These are phyloP conservation scores for Mythimna pallens DNA, from an alignment of 2,888 invertebrate species.

Conservation along the genomic window DNA sequence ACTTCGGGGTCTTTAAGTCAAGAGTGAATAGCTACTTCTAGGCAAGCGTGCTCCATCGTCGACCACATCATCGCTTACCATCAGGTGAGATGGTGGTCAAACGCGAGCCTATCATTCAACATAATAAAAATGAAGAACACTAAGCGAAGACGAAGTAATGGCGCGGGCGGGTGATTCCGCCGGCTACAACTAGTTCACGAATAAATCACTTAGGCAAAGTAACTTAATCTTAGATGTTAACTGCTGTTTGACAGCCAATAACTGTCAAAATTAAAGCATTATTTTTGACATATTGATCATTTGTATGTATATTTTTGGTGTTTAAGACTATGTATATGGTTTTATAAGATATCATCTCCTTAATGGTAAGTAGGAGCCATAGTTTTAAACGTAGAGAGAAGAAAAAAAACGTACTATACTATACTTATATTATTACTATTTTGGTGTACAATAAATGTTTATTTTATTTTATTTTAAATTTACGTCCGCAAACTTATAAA, in stretches of 20 bases:
- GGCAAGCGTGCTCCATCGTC: too few species aligned
- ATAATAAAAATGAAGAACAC: too few species aligned
- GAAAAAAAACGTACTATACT: background rate
- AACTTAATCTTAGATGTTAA: constrained; percentile 41
- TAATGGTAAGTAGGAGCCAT: constrained; percentile 5
- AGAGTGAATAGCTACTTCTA: too few species aligned
- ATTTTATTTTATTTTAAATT: background rate
- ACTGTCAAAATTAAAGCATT: constrained; percentile 48
- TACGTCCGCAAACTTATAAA: too few species aligned
- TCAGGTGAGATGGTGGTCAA: too few species aligned
- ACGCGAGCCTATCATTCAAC: too few species aligned
- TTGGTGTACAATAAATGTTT: too few species aligned
- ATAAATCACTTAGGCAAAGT: constrained; percentile 48
- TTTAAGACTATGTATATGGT: constrained; percentile 11
- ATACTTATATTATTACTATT: too few species aligned
- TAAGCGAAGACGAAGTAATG: background rate
- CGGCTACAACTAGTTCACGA: background rate
- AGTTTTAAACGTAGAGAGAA: background rate
- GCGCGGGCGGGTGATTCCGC: background rate
- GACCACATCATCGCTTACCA: too few species aligned
- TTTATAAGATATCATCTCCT: constrained; percentile 9
- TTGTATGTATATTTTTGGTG: constrained; percentile 41
- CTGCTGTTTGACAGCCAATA: constrained; percentile 49
- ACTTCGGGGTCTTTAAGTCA: too few species aligned
- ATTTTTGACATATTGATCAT: constrained; percentile 51